phyloP scores from a whole-genome alignment of 2,888 invertebrate genomes.

The Drosophila cognata region DNA sequence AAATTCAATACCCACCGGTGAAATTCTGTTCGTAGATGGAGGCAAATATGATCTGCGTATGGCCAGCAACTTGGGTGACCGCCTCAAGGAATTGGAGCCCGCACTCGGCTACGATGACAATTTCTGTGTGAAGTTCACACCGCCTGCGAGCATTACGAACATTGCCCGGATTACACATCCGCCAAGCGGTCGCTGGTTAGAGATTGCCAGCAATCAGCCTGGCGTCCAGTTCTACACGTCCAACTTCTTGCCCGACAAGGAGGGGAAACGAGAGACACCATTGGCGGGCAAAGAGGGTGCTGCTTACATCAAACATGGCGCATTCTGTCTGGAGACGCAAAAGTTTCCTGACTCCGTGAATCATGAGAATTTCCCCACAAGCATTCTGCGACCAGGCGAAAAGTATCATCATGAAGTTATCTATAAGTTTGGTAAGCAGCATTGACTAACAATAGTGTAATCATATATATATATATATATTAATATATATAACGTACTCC shows the following conservation, averaged over 20 bases:
- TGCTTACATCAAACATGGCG: constrained; percentile 90
- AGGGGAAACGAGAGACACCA: constrained; percentile 84
- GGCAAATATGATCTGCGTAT: constrained; percentile 91
- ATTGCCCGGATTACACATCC: constrained; percentile 90
- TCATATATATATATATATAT: constrained; percentile 21
- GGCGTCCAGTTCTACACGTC: constrained; percentile 96
- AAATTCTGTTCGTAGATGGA: constrained; percentile 88
- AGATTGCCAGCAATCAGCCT: constrained; percentile 94
- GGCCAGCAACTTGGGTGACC: constrained; percentile 88
- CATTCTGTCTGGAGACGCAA: constrained; percentile 96
- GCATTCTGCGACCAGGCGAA: constrained; percentile 90
- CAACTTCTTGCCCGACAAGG: constrained; percentile 89
- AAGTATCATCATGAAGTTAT: constrained; percentile 89
- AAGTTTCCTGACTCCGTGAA: constrained; percentile 96
- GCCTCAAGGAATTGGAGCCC: constrained; percentile 88
- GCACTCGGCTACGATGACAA: constrained; percentile 93
- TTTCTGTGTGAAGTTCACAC: constrained; percentile 88
- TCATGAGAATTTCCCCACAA: constrained; percentile 92
- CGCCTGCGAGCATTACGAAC: constrained; percentile 84
- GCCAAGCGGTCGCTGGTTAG: constrained; percentile 89
- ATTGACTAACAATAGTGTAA: background rate
- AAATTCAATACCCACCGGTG: constrained; percentile 90
- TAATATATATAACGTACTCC: background rate
- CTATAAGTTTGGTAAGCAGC: constrained; percentile 89
- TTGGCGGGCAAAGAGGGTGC: constrained; percentile 90